A percentile compares a stretch with the other conserved stretches of the same genome.
Evolutionary conservation across 2,113 vertebrate species (phyloP).

Genomic region (Peromyscus californicus): DNA sequence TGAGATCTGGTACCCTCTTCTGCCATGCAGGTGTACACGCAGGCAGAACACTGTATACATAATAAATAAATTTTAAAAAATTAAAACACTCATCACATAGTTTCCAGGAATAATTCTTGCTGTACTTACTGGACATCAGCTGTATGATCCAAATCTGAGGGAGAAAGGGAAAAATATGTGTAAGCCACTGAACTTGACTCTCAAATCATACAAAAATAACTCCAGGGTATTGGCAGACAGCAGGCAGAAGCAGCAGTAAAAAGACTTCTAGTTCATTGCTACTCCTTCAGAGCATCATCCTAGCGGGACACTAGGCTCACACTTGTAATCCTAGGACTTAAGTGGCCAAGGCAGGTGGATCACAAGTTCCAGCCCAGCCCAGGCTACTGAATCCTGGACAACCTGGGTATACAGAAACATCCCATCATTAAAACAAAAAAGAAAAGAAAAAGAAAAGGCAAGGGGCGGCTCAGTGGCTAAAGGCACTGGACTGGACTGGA

Average conservation of each 20-base stretch:
- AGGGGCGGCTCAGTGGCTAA: not conserved
- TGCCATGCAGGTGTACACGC: too few species aligned
- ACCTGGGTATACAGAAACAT: not conserved
- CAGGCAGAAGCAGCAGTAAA: not conserved
- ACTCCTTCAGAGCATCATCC: conserved; percentile 4
- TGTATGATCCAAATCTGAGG: conserved; percentile 97
- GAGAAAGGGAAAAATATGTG: conserved; percentile 62
- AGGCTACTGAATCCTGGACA: not conserved
- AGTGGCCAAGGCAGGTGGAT: not conserved
- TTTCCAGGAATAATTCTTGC: conserved; percentile 60
- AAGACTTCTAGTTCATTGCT: not conserved
- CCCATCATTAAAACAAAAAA: not conserved
- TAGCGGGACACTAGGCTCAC: not conserved
- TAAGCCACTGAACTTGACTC: conserved; percentile 47
- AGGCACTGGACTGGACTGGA: too few species aligned
- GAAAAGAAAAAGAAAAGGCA: not conserved
- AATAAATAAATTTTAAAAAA: not conserved
- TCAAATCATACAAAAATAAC: conserved; percentile 37
- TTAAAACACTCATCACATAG: conserved; percentile 28
- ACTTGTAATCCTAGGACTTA: not conserved
- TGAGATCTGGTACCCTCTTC: too few species aligned
- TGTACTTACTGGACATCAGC: conserved; percentile 99
- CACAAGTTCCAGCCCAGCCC: not conserved
- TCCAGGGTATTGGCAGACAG: not conserved
- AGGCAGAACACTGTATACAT: too few species aligned